These are phyloP conservation scores for Lophius piscatorius DNA, from an alignment of 2,113 vertebrate genomes.

Conservation along the genomic window DNA sequence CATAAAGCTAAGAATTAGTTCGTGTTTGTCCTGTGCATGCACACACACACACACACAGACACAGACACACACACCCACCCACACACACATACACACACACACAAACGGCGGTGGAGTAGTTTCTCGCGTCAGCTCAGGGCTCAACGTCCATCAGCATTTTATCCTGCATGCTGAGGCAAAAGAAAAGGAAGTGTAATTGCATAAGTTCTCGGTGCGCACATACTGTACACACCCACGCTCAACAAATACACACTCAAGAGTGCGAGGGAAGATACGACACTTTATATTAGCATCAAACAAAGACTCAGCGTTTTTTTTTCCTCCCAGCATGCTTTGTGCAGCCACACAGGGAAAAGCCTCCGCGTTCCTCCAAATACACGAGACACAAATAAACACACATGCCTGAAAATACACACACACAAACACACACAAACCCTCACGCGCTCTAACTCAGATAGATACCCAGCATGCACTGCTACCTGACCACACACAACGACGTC, in stretches of 20 bases:
- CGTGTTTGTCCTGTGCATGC: constrained; percentile 15
- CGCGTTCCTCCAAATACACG: constrained; percentile 26
- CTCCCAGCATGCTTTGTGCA: constrained; percentile 38
- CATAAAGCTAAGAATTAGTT: constrained; percentile 50
- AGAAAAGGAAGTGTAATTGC: constrained; percentile 60
- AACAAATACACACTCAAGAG: constrained; percentile 24
- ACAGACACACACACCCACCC: not conserved
- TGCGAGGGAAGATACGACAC: constrained; percentile 57
- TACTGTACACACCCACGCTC: constrained; percentile 40
- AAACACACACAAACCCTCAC: not conserved
- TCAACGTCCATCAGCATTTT: constrained; percentile 60
- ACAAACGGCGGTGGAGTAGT: constrained; percentile 26
- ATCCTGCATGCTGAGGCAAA: constrained; percentile 34
- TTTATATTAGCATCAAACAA: constrained; percentile 69
- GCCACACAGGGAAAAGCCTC: constrained; percentile 54
- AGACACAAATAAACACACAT: constrained; percentile 32
- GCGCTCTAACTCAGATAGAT: not conserved
- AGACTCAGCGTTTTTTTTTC: constrained; percentile 54
- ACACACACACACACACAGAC: constrained; percentile 13
- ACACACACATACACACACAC: not conserved
- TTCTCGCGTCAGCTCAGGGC: constrained; percentile 59
- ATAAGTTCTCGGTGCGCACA: constrained; percentile 51
- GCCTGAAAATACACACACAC: not conserved
- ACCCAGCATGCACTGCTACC: constrained; percentile 3
- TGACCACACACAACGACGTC: not conserved